Evolutionary conservation across 2,888 invertebrate genomes (phyloP).

Genomic region (Heteromyza rotundicornis): DNA sequence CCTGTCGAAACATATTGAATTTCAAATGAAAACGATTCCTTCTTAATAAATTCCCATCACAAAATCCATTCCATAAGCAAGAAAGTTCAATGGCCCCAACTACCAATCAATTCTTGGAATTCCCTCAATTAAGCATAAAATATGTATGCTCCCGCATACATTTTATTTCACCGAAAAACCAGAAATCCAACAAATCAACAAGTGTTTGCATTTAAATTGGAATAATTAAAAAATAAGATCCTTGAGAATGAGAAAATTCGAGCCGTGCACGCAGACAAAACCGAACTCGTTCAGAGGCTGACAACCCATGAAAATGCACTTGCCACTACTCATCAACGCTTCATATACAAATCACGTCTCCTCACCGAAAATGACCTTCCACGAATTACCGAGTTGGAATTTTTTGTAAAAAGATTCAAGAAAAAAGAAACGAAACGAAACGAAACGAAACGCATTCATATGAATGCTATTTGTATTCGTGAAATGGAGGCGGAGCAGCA

Average conservation of each 20-base stretch:
- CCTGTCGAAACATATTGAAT: no score
- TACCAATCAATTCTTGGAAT: constrained; percentile 26
- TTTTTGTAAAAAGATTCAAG: neutral
- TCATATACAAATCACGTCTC: constrained; percentile 17
- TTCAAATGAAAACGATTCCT: no score
- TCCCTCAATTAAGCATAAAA: constrained; percentile 10
- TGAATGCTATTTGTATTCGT: neutral
- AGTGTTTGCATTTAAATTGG: constrained; percentile 46
- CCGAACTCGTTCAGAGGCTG: no score
- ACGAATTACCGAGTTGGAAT: constrained; percentile 3
- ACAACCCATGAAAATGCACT: neutral
- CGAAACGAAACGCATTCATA: neutral
- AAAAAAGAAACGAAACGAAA: neutral
- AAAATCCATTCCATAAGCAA: no score
- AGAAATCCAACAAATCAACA: constrained; percentile 32
- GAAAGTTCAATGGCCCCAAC: constrained; percentile 13
- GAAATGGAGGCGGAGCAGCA: neutral
- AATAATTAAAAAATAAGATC: constrained; percentile 47
- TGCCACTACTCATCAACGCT: neutral
- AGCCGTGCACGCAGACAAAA: no score
- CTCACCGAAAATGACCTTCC: constrained; percentile 22
- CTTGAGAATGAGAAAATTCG: no score
- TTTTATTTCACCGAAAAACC: constrained; percentile 25
- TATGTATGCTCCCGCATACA: constrained; percentile 28
- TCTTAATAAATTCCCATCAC: neutral